Base-by-base conservation (phyloP, 37 sponge, comb jelly and placozoan genomes). In the Cladorhizidae sp. region DNA sequence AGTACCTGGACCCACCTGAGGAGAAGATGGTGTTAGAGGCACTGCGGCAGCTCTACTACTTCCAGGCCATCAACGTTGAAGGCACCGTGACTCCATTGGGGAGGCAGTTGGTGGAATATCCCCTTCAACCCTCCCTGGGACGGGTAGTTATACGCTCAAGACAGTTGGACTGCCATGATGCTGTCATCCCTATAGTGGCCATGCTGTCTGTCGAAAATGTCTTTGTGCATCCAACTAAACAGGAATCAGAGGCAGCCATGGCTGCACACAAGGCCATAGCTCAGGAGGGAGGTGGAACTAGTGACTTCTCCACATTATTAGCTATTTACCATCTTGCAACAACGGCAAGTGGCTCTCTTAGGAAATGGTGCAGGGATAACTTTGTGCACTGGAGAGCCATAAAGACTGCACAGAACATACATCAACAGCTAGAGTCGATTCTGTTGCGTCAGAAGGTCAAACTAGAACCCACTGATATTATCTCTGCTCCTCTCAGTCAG, bases 141-240 rank as follows among this genome's bases (percentile, higher is more conserved):
- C 57, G 94, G n/a, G 87, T 57, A 5, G 70, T 93, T n/a, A 63
- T 95, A 21, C 59, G 85, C 8, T 89, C 96, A 0, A 75, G 61
- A 40, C 74, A 89, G 64, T 76, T 92, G 41, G 74, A n/a, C 12
- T 95, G 96, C 57, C 57, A 77, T 11, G 87, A 89, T 23, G 87
- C 78, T 5, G 69, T 86, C 32, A 26, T 86, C 15, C 96, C 96
- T 33, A 95, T 95, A 22, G 78, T 88, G 39, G 90, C 96, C 31
- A 95, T 95, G 96, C 72, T 95, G 84, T 93, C 96, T 35, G 96
- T 95, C 20, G 96, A 95, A 50, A 88, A 78, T 62, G 90, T 95
- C 31, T 95, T 89, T 41, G 57, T 95, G 7, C 64, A 78, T 32
- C 95, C 96, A 0, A 74, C 71, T 20, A 88, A 84, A 67, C 41